A percentile compares a stretch with the other conserved stretches of the same genome.
These are phyloP conservation scores for Sitodiplosis mosellana DNA, from an alignment of 1,140 invertebrate genomes.

Conservation along the genomic window DNA sequence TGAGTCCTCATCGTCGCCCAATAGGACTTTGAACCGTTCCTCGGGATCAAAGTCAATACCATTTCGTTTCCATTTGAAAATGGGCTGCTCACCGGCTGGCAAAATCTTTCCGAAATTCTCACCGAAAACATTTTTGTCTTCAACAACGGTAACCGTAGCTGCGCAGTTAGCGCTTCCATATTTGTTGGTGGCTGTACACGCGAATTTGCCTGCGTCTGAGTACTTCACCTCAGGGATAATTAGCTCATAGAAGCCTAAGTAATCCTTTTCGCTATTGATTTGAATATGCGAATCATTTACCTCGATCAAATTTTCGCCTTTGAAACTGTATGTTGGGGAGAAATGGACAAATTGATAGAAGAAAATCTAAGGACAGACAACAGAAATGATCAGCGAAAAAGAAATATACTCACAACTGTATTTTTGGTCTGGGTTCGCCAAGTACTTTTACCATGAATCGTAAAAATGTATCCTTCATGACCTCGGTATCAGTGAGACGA, in stretches of 20 bases:
- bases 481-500: constrained; percentile 66
- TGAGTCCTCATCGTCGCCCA: constrained; percentile 83
- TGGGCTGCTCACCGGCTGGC: constrained; percentile 56
- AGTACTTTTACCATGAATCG: constrained; percentile 79
- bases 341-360: constrained; percentile 15
- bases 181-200: constrained; percentile 69
- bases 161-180: constrained; percentile 59
- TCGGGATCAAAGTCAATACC: constrained; percentile 77
- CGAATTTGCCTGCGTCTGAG: constrained; percentile 73
- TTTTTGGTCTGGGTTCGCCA: constrained; percentile 64
- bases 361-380: too few species aligned
- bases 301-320: constrained; percentile 55
- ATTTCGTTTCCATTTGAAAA: constrained; percentile 81
- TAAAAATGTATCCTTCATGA: constrained; percentile 69
- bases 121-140: constrained; percentile 64
- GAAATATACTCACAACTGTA: constrained; percentile 77
- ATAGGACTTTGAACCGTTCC: constrained; percentile 83
- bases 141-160: constrained; percentile 55
- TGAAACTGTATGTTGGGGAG: too few species aligned
- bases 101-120: constrained; percentile 45
- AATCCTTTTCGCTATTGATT: constrained; percentile 52
- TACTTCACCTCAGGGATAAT: constrained; percentile 66
- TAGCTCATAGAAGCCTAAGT: constrained; percentile 75
- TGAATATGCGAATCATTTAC: constrained; percentile 48
- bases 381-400: too few species aligned